Percentiles rank a stretch among this genome's conserved stretches.
Evolutionary conservation across 2,888 invertebrate species (phyloP).

Genomic region (Nebria brevicollis): DNA sequence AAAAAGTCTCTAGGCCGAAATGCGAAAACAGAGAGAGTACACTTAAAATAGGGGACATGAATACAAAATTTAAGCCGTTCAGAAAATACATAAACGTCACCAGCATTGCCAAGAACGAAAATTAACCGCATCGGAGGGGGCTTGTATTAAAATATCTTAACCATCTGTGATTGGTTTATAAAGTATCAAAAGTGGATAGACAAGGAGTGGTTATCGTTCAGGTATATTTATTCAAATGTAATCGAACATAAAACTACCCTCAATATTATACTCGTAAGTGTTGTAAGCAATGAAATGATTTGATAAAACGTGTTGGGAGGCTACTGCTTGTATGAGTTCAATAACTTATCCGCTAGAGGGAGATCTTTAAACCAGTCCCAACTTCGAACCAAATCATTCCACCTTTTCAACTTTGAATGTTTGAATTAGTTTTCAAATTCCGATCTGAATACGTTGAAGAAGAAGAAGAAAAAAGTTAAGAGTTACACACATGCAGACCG

Average conservation of each 20-base stretch:
- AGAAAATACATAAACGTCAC: background rate
- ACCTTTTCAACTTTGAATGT: conserved; percentile 36
- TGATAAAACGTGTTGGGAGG: too few relatives aligned
- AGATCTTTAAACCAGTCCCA: conserved; percentile 11
- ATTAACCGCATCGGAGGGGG: background rate
- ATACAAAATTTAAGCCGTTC: too few relatives aligned
- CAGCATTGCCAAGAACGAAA: background rate
- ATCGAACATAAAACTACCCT: background rate
- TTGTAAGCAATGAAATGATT: too few relatives aligned
- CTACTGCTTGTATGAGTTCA: background rate
- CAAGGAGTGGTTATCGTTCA: conserved; percentile 21
- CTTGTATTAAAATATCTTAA: too few relatives aligned
- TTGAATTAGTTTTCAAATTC: conserved; percentile 40
- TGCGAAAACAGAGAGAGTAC: too few relatives aligned
- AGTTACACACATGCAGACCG: background rate
- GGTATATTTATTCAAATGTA: background rate
- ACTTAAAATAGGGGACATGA: too few relatives aligned
- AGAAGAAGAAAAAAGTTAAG: background rate
- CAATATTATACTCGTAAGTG: too few relatives aligned
- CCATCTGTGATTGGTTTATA: too few relatives aligned
- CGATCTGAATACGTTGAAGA: background rate
- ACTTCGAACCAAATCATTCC: conserved; percentile 34
- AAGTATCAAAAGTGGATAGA: background rate
- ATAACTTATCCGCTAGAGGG: conserved; percentile 3
- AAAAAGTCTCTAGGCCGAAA: too few relatives aligned